Percentiles rank a stretch among this genome's conserved stretches.
phyloP scores from a whole-genome alignment of 2,888 invertebrate genomes.

The Tubulanus polymorphus region DNA sequence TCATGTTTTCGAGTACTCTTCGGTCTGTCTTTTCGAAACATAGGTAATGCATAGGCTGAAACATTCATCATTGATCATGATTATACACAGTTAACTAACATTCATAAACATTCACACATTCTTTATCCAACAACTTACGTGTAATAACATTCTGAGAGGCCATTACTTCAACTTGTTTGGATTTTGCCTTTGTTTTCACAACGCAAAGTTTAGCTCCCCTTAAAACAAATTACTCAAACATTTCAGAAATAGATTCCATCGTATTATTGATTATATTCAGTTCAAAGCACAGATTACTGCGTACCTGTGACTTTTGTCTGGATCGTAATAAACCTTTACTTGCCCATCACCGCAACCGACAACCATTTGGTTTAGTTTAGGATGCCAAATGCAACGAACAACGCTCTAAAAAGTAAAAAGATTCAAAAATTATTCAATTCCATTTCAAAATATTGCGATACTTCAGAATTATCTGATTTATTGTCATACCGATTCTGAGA shows the following conservation, averaged over 20 bases:
- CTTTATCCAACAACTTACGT: constrained; percentile 58
- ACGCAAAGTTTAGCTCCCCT: constrained; percentile 88
- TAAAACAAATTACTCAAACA: constrained; percentile 7
- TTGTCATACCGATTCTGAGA: constrained; percentile 63
- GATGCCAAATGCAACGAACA: constrained; percentile 91
- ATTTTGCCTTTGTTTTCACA: constrained; percentile 60
- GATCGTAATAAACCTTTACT: constrained; percentile 87
- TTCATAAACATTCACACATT: too few species aligned
- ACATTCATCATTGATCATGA: too few species aligned
- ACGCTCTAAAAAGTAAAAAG: constrained; percentile 57
- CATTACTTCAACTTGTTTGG: constrained; percentile 69
- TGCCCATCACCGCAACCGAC: constrained; percentile 86
- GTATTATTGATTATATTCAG: too few species aligned
- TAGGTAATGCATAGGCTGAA: constrained; percentile 72
- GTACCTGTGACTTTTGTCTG: constrained; percentile 67
- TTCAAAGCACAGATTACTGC: constrained; percentile 26
- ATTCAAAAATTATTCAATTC: too few species aligned
- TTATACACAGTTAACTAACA: too few species aligned
- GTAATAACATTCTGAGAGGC: constrained; percentile 91
- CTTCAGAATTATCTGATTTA: too few species aligned
- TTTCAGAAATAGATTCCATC: too few species aligned
- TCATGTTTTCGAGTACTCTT: constrained; percentile 73
- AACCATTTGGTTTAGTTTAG: constrained; percentile 94
- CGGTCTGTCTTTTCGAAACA: constrained; percentile 88
- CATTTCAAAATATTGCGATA: too few species aligned